Evolutionary conservation across 2,797 vertebrate genomes (phyloP).

Genomic region (Petrocephalus sullivani): DNA sequence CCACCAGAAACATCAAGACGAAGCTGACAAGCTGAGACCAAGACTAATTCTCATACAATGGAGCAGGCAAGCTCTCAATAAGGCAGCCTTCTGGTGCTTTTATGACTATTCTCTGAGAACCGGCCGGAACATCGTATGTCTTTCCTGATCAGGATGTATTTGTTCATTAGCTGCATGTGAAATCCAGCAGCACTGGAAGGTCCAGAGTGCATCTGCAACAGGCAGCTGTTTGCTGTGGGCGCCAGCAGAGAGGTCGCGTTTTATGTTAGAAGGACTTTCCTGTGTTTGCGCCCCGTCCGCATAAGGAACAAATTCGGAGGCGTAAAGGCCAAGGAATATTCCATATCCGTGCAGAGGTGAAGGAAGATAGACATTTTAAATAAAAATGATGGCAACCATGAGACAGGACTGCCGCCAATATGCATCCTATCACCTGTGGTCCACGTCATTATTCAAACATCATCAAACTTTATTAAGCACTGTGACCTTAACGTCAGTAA

Average conservation of each 20-base stretch:
- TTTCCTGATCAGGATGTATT: slow-evolving; percentile 9
- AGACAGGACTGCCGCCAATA: background rate
- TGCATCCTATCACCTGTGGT: background rate
- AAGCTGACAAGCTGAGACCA: background rate
- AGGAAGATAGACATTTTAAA: background rate
- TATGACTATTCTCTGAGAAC: background rate
- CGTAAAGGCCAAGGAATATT: background rate
- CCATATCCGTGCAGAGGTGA: background rate
- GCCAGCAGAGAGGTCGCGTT: background rate
- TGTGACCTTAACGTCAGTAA: background rate
- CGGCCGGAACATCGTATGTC: background rate
- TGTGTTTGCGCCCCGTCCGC: background rate
- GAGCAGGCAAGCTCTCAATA: background rate
- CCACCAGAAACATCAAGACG: background rate
- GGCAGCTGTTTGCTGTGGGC: background rate
- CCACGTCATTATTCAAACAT: background rate
- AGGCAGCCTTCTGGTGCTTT: background rate
- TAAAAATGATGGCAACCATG: background rate
- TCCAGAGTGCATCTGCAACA: background rate
- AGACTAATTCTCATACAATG: background rate
- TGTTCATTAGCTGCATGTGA: background rate
- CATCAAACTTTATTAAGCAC: background rate
- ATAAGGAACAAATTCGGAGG: background rate
- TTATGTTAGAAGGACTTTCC: background rate
- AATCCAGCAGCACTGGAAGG: background rate